These are phyloP conservation scores for Antennarius maculatus DNA, from an alignment of 2,797 vertebrate species.

Conservation along the genomic window DNA sequence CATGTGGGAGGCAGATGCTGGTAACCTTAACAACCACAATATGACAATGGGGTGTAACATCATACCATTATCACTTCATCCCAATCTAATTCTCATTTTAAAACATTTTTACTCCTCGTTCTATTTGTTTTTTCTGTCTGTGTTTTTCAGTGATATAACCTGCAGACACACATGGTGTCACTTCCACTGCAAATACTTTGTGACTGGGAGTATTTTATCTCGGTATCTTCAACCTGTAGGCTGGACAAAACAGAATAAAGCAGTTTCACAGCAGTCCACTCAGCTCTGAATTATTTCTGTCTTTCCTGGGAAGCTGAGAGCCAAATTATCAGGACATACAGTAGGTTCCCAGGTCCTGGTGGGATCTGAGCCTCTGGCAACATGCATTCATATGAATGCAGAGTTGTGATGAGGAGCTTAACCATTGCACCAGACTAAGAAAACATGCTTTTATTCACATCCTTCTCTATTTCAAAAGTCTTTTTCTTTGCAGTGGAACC, in stretches of 20 bases:
- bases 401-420: slow-evolving; percentile 14
- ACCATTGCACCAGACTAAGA: slow-evolving; percentile 44
- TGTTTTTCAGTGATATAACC: slow-evolving; percentile 57
- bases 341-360: slow-evolving; percentile 52
- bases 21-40: slow-evolving; percentile 27
- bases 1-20: slow-evolving; percentile 76
- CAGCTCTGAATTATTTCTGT: slow-evolving; percentile 27
- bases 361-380: slow-evolving; percentile 46
- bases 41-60: slow-evolving; percentile 10
- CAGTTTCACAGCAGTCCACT: slow-evolving; percentile 11
- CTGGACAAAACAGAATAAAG: background rate
- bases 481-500: slow-evolving; percentile 8
- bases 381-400: slow-evolving; percentile 47
- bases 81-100: slow-evolving; percentile 7
- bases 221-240: too few species aligned
- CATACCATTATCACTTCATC: slow-evolving; percentile 4
- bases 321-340: slow-evolving; percentile 35
- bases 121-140: slow-evolving; percentile 2
- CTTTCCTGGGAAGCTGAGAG: slow-evolving; percentile 33
- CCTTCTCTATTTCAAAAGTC: slow-evolving; percentile 18
- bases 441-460: slow-evolving; percentile 59
- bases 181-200: slow-evolving; percentile 69
- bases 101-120: slow-evolving; percentile 8
- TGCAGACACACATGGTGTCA: slow-evolving; percentile 55
- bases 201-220: slow-evolving; percentile 32